Conservation (phyloP, 2,797 vertebrate species). For the Rhabdomys pumilio region DNA sequence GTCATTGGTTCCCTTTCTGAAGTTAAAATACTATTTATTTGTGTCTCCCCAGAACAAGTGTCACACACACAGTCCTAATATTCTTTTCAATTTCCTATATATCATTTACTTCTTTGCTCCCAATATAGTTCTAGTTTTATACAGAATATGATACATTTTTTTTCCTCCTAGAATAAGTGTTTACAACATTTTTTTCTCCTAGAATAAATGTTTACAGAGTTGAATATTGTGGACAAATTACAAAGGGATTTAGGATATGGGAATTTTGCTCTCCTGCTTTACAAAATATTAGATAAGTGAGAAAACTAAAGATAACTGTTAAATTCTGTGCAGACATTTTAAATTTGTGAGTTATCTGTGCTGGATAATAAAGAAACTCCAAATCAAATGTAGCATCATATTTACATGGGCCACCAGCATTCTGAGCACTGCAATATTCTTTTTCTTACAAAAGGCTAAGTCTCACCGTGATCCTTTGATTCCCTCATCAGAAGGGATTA, state of each 20-base stretch:
- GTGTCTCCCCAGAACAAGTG: background rate
- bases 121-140: background rate
- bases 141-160: background rate
- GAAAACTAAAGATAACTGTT: background rate
- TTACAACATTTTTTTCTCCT: slow-evolving; percentile 35
- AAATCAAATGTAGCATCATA: slow-evolving; percentile 30
- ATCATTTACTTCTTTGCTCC: background rate
- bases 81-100: background rate
- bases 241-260: background rate
- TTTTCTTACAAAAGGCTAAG: slow-evolving; percentile 51
- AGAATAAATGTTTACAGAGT: too few relatives aligned
- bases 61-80: background rate
- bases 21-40: background rate
- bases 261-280: background rate
- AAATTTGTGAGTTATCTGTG: background rate
- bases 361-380: slow-evolving; percentile 6
- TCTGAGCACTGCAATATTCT: slow-evolving; percentile 58
- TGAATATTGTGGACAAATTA: background rate
- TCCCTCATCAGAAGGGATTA: slow-evolving; percentile 76
- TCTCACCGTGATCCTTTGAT: slow-evolving; percentile 31
- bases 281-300: slow-evolving; percentile 28
- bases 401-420: background rate
- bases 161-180: background rate
- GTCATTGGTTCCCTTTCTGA: background rate
- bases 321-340: background rate